phyloP scores from a whole-genome alignment of 2,888 invertebrate genomes.

The Thereva nobilitata region DNA sequence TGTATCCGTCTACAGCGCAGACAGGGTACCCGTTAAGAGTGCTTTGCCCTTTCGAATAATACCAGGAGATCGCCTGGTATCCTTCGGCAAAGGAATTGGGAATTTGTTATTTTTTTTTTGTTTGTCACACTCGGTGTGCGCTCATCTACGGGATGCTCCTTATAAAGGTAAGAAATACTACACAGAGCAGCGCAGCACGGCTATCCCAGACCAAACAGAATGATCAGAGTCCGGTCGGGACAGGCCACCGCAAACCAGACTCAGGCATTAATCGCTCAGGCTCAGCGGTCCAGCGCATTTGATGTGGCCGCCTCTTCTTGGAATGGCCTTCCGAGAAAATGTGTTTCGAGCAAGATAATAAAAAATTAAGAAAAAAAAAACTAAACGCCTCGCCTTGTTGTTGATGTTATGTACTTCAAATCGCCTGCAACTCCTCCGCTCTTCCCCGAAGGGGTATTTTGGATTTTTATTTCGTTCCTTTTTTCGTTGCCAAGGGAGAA shows the following conservation, averaged over 20 bases:
- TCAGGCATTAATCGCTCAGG: constrained; percentile 32
- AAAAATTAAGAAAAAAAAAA: not conserved
- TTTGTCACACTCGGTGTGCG: too few species aligned
- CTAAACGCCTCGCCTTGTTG: constrained; percentile 18
- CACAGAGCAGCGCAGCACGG: constrained; percentile 1
- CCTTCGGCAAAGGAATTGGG: too few species aligned
- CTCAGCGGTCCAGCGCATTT: not conserved
- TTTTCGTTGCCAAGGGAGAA: too few species aligned
- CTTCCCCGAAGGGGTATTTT: constrained; percentile 10
- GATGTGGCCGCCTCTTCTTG: constrained; percentile 35
- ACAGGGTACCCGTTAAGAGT: not conserved
- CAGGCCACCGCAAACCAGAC: constrained; percentile 24
- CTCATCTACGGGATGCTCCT: too few species aligned
- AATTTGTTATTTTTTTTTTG: too few species aligned
- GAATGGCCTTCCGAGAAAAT: constrained; percentile 35
- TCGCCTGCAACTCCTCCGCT: too few species aligned
- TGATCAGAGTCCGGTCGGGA: too few species aligned
- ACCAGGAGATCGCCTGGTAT: too few species aligned
- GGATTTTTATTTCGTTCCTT: constrained; percentile 3
- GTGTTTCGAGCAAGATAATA: constrained; percentile 15
- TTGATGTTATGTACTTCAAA: not conserved
- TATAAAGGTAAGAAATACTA: not conserved
- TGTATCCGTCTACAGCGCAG: constrained; percentile 15
- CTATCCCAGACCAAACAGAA: not conserved
- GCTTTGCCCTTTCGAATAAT: too few species aligned